These are phyloP conservation scores for Anthopleura sola DNA, from an alignment of 64 coral and sea anemone genomes.

Conservation along the genomic window DNA sequence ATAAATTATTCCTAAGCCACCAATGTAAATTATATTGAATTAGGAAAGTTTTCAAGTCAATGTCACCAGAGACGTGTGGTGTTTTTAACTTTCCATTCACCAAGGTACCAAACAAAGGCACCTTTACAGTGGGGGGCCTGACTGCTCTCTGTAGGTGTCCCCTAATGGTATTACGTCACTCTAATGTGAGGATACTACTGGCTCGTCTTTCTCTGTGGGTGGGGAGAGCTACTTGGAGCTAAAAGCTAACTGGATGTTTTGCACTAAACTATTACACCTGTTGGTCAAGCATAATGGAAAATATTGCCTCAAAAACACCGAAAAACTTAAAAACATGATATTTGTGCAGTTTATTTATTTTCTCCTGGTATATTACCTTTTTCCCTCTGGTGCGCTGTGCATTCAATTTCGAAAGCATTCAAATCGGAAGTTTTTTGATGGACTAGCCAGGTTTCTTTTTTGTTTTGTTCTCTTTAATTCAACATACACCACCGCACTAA, in stretches of 20 bases:
- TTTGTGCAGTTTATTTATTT: no score
- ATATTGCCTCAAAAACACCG: no score
- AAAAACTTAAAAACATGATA: no score
- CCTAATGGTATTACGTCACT: neutral
- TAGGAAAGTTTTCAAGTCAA: neutral
- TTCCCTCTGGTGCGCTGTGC: no score
- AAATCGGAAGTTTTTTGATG: no score
- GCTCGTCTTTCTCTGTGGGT: neutral
- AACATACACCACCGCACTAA: no score
- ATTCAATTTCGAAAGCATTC: no score
- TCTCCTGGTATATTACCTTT: no score
- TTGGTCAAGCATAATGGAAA: neutral
- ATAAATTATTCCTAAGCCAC: neutral
- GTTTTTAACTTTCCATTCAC: neutral
- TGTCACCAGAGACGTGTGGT: neutral
- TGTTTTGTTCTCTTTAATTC: no score
- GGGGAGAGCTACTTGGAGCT: neutral
- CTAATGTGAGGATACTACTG: neutral
- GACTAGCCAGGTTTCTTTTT: no score
- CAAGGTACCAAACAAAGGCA: neutral
- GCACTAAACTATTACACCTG: neutral
- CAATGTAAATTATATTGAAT: neutral
- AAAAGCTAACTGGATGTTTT: neutral
- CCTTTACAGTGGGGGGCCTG: no score
- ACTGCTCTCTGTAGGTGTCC: neutral